Evolutionary conservation across 2,888 invertebrate genomes (phyloP), one percentile per base, ranked within the genome.

Genomic region (Drosophila percnosoma): DNA sequence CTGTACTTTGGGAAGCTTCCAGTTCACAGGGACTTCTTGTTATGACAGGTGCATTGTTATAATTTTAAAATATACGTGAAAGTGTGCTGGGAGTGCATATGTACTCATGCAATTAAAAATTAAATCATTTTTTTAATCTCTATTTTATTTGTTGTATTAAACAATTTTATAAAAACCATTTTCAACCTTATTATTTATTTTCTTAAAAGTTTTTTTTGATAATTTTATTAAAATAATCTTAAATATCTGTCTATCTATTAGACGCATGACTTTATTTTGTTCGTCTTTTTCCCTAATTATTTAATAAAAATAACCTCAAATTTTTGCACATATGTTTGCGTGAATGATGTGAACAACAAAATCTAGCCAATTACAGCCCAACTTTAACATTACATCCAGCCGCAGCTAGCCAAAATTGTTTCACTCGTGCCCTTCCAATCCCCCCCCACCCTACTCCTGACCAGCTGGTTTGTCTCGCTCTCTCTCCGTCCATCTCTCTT

Each of bases 361-460:
- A 24, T 36, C 49, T 36, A 3, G 77, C 55, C 65, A 15, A 65
- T 42, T 61, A n/a, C 36, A 24, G 29, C 5, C 5, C 11, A 40
- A 53, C 5, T 49, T 65, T 49, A 24, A 34, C 38, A 60, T 31
- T 27, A 33, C 49, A 55, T 55, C 34, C 13, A 40, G 31, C n/a
- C 61, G 29, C 51, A 51, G 73, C 65, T 78, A 61, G 59, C 75
- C 71, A 51, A 79, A 77, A 79, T 36, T 55, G 48, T 52, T 67
- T n/a, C 51, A 24, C 55, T 51, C 60, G 34, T 60, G 38, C 64
- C 51, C 38, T 52, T 64, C 11, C 21, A 31, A 18, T 38, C n/a
- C 15, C 18, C 15, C 10, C 5, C 27, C 5, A 31, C 18, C 10
- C 0, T 52, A 57, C 36, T 52, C 51, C 57, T 42, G 49, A 15